Evolutionary conservation across 2,797 vertebrate genomes (phyloP).

Genomic region (Linurgus olivaceus): DNA sequence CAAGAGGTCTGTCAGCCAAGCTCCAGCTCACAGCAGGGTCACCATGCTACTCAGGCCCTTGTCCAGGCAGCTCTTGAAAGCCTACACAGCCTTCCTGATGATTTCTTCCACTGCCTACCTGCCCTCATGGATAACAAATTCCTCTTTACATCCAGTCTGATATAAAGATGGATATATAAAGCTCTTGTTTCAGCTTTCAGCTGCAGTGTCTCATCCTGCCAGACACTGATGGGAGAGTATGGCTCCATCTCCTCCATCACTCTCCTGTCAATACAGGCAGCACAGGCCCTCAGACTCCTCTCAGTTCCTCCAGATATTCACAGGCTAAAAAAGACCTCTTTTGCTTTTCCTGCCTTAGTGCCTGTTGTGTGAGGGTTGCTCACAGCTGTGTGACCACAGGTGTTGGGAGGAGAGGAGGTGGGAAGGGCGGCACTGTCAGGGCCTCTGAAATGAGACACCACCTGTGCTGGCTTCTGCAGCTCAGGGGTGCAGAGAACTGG

Average conservation of each 20-base stretch:
- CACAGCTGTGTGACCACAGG: not conserved
- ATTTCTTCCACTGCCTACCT: not conserved
- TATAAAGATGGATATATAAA: not conserved
- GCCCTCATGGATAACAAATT: not conserved
- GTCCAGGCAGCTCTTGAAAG: not conserved
- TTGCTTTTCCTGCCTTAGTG: not conserved
- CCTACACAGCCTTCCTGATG: not conserved
- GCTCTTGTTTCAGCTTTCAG: not conserved
- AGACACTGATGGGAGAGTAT: accelerated
- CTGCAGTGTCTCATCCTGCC: not conserved
- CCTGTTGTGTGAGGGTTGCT: accelerated
- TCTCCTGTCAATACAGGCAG: not conserved
- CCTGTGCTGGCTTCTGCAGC: not conserved
- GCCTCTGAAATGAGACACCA: not conserved
- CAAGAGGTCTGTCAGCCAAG: not conserved
- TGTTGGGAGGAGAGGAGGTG: not conserved
- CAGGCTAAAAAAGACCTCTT: not conserved
- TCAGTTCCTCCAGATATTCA: not conserved
- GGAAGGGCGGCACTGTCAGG: not conserved
- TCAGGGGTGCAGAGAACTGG: not conserved
- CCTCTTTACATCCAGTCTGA: not conserved
- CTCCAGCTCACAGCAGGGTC: not conserved
- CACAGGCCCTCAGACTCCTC: not conserved
- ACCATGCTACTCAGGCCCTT: not conserved
- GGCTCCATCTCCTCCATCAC: not conserved